Evolutionary conservation across 2,113 vertebrate genomes (phyloP).

Genomic region (Plecturocebus donacophilus): DNA sequence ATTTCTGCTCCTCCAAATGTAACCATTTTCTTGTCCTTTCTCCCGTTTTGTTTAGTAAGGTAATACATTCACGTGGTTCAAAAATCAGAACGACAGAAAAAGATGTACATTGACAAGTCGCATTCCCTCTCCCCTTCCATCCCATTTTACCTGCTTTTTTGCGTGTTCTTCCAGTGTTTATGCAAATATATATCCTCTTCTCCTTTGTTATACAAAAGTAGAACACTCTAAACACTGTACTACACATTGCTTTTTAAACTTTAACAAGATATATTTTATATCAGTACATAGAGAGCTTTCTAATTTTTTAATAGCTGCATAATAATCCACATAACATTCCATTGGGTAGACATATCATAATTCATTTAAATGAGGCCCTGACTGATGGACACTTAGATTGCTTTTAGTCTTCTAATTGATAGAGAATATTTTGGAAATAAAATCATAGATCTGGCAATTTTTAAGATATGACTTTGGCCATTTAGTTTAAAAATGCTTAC

Average conservation of each 20-base stretch:
- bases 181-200: neutral
- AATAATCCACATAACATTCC: neutral
- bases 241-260: neutral
- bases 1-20: neutral
- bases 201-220: neutral
- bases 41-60: neutral
- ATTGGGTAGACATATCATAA: neutral
- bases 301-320: neutral
- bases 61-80: neutral
- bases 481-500: neutral
- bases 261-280: neutral
- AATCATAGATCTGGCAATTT: neutral
- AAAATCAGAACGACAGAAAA: neutral
- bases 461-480: neutral
- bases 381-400: neutral
- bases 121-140: neutral
- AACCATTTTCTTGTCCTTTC: neutral
- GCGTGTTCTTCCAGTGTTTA: neutral
- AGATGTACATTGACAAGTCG: neutral
- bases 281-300: neutral
- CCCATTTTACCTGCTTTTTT: neutral
- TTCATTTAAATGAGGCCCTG: neutral
- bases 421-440: slow-evolving; percentile 2
- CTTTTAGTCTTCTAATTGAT: neutral
- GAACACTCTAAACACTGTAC: neutral